Base-by-base conservation (phyloP, 2,888 invertebrate genomes). In the Eilema griseolum region DNA sequence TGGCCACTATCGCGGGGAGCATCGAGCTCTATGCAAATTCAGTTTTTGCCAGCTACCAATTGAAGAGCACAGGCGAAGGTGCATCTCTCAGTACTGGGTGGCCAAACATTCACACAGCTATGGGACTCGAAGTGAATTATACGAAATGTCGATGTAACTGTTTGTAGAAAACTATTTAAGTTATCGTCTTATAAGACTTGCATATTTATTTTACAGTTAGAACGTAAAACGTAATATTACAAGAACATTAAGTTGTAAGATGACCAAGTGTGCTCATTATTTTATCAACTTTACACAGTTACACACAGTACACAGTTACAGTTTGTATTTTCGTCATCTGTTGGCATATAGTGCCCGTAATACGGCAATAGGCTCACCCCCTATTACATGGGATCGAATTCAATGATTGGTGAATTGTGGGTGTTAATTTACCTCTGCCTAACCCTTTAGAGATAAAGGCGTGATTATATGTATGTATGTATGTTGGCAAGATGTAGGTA, bases 1-100 rank as follows among this genome's bases (percentile, higher is more conserved):
- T 87, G 90, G 90, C 86, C 92, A 85, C 88, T 94, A 94, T 94
- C 94, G 86, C 86, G 79, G 84, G 86, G 86, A 86, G 85, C 89
- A 95, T 94, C 95, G 90, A 87, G 86, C 87, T 83, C 92, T 92
- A 95, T 95, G 95, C 94, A 95, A 95, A 95, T 95, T 92, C 90
- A 92, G 91, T 95, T 95, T 95, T 95, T 95, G 93, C 91, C 90
- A 90, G 90, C 88, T 88, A 92, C 92, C 94, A 92, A 95, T 94
- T 93, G 92, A 91, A 84, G 84, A 90, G 89, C 85, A 86, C 86
- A 87, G 84, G 89, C 86, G 86, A 88, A 85, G 84, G 83, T 82
- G 84, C 87, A 85, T 87, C 85, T 86, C 84, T 75, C 85, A 75
- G 77, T 80, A 80, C 89, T 91, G 93, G 93, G 93, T 93, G 94